Conservation (phyloP, 2,888 invertebrate genomes). For the Drosophila silvestris region DNA sequence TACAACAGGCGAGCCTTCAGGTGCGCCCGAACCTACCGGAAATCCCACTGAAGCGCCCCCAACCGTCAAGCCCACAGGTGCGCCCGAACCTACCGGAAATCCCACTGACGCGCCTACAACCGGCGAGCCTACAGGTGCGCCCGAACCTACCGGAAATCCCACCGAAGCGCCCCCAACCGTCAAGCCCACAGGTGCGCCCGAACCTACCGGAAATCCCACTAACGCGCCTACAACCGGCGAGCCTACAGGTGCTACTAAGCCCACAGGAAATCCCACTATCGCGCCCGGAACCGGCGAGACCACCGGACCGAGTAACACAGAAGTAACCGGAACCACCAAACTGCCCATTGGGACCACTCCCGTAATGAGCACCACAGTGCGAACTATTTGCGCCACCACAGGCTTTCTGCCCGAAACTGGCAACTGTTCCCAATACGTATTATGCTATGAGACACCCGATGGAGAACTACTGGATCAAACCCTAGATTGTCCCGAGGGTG, state of each 20-base stretch:
- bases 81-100: no score
- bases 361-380: not conserved
- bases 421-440: slow-evolving; percentile 61
- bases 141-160: no score
- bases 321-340: not conserved
- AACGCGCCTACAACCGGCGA: slow-evolving; percentile 4
- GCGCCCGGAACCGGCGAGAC: no score
- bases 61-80: no score
- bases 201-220: not conserved
- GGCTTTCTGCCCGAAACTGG: slow-evolving; percentile 64
- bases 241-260: not conserved
- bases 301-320: no score
- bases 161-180: slow-evolving; percentile 4
- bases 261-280: not conserved
- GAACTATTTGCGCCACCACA: slow-evolving; percentile 53
- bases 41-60: not conserved
- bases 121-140: not conserved
- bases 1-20: not conserved
- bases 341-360: no score
- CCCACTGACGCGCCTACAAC: not conserved
- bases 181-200: not conserved
- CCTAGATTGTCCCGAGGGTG: slow-evolving; percentile 55
- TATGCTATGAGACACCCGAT: slow-evolving; percentile 44
- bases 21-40: not conserved
- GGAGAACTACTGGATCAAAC: slow-evolving; percentile 12